Evolutionary conservation across 2,113 vertebrate species (phyloP).

Genomic region (Larimichthys crocea): DNA sequence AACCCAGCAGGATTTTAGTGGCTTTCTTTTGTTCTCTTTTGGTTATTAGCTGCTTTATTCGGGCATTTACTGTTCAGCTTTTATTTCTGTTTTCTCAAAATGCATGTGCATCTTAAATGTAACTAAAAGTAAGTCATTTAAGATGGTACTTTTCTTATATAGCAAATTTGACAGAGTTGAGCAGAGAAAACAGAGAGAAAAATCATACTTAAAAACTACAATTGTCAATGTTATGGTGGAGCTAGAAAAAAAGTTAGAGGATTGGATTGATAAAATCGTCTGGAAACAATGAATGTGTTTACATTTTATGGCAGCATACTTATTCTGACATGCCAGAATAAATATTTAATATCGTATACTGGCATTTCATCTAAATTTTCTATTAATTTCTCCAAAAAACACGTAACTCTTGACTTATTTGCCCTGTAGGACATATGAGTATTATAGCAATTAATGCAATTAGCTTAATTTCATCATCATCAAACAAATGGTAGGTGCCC

Average conservation of each 20-base stretch:
- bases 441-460: constrained; percentile 14
- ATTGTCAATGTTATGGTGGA: neutral
- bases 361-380: neutral
- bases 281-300: neutral
- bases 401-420: constrained; percentile 12
- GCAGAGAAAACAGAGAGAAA: too few relatives aligned
- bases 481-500: neutral
- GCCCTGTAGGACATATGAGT: neutral
- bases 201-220: neutral
- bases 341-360: too few relatives aligned
- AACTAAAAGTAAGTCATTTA: neutral
- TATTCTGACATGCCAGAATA: neutral
- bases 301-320: neutral
- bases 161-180: too few relatives aligned
- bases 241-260: too few relatives aligned
- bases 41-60: neutral
- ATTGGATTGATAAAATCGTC: neutral
- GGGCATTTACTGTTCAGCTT: neutral
- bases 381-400: constrained; percentile 5
- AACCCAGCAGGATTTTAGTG: constrained; percentile 20
- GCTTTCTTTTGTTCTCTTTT: constrained; percentile 1
- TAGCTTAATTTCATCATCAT: constrained; percentile 7
- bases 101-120: constrained; percentile 6
- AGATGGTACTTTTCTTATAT: neutral
- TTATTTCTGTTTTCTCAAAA: constrained; percentile 17